A percentile compares a stretch with the other conserved stretches of the same genome.
Evolutionary conservation across 2,113 vertebrate species (phyloP).

Genomic region (Gymnogyps californianus): DNA sequence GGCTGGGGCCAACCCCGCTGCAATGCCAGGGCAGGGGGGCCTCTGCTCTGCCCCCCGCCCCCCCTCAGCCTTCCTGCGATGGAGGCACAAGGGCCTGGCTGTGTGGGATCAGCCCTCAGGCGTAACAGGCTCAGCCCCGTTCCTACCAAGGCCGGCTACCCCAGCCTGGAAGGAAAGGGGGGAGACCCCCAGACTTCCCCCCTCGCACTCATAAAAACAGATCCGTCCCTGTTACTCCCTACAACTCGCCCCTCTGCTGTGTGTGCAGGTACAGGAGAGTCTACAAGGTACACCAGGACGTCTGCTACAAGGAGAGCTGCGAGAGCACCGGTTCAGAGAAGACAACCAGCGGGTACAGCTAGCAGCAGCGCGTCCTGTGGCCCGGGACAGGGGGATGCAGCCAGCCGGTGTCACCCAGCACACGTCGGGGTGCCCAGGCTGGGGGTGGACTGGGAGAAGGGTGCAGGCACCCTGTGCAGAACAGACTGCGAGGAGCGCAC

Average conservation of each 20-base stretch:
- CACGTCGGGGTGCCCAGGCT: accelerated
- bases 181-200: not conserved
- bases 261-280: conserved; percentile 84
- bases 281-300: conserved; percentile 88
- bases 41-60: not conserved
- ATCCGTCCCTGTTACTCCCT: not conserved
- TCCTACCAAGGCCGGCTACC: not conserved
- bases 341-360: conserved; percentile 73
- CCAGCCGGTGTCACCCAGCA: not conserved
- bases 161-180: not conserved
- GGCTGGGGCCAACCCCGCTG: not conserved
- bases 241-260: not conserved
- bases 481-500: accelerated
- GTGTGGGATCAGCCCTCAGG: not conserved
- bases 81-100: not conserved
- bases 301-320: conserved; percentile 90
- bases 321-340: conserved; percentile 69
- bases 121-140: not conserved
- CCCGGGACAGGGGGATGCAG: not conserved
- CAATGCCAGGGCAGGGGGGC: not conserved
- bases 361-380: accelerated
- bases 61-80: accelerated
- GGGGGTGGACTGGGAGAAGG: not conserved
- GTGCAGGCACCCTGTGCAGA: not conserved
- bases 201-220: not conserved